Evolutionary conservation across 2,113 vertebrate species (phyloP).

Genomic region (Ophiodon elongatus): DNA sequence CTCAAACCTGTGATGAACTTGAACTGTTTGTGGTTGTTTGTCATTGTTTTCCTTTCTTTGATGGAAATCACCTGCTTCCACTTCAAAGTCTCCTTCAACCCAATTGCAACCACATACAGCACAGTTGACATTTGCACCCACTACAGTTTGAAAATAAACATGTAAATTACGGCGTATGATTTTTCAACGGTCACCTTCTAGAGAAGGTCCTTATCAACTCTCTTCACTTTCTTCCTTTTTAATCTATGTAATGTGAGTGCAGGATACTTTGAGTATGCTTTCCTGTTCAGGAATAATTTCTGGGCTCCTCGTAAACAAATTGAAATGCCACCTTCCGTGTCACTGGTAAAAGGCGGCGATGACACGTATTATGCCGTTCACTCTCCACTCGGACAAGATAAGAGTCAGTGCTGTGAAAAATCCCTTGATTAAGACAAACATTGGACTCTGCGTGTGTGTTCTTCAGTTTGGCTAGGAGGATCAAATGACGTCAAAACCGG

Average conservation of each 20-base stretch:
- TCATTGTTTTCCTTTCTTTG: slow-evolving; percentile 1
- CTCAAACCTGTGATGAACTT: background rate
- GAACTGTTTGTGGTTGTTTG: background rate
- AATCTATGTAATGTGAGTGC: background rate
- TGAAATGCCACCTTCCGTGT: slow-evolving; percentile 32
- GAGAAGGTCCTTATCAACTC: background rate
- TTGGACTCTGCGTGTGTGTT: slow-evolving; percentile 4
- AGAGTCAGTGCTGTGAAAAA: slow-evolving; percentile 30
- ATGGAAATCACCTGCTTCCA: slow-evolving; percentile 17
- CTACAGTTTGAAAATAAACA: slow-evolving; percentile 8
- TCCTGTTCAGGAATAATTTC: slow-evolving; percentile 12
- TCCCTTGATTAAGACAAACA: slow-evolving; percentile 29
- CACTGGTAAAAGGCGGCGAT: slow-evolving; percentile 8
- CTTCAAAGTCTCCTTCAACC: background rate
- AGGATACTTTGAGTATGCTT: background rate
- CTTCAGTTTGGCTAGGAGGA: slow-evolving; percentile 26
- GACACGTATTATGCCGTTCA: background rate
- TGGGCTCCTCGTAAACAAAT: slow-evolving; percentile 17
- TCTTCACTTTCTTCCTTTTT: background rate
- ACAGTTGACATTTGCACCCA: slow-evolving; percentile 20
- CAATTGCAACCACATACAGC: background rate
- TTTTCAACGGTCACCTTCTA: slow-evolving; percentile 1
- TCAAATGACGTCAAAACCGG: slow-evolving; percentile 49
- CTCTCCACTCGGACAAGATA: slow-evolving; percentile 6
- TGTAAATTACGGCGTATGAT: background rate